Base-by-base conservation (phyloP, 2,888 invertebrate species). In the Eupithecia exiguata region DNA sequence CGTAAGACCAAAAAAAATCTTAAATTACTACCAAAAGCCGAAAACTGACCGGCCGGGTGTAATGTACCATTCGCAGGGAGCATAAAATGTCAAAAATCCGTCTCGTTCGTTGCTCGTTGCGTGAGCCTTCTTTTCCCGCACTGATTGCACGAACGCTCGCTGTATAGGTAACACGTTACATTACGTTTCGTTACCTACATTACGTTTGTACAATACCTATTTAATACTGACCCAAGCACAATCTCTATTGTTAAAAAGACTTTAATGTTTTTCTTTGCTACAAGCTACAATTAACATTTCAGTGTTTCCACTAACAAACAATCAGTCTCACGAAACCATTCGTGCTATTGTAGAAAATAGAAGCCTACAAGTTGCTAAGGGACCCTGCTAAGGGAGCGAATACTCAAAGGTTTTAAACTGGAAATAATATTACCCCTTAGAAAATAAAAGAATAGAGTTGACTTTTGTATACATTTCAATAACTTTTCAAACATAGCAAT, bases 311-410 rank as follows among this genome's bases (percentile, higher is more conserved):
- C 35, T 62, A 3, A 18, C 62, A 40, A 78, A 79, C 79, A 81
- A 80, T 79, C 68, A 77, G 63, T 69, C 65, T 40, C 68, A 65
- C 66, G 78, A 80, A 80, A 76, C 80, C 81, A 75, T 75, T 77
- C 71, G 66, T 79, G 69, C 70, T 76, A 77, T 81, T 58, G 25
- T 14, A 58, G 58, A 58, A 25, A 79, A 78, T 79, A 79, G 78
- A 83, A 84, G 75, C 83, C 82, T 46, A 62, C 71, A 71, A 77
- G 61, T 68, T 65, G n/a, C n/a, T n/a, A n/a, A n/a, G n/a, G n/a
- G n/a, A n/a, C n/a, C 18, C 5, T 62, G 63, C 66, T 78, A 79
- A 81, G 66, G 66, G 77, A 53, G 21, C 12, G 53, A 53, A 9
- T 21, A 21, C 77, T 80, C 79, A 83, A 84, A 80, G 74, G 77